phyloP scores from a whole-genome alignment of 2,113 vertebrate genomes.

The Coturnix japonica region DNA sequence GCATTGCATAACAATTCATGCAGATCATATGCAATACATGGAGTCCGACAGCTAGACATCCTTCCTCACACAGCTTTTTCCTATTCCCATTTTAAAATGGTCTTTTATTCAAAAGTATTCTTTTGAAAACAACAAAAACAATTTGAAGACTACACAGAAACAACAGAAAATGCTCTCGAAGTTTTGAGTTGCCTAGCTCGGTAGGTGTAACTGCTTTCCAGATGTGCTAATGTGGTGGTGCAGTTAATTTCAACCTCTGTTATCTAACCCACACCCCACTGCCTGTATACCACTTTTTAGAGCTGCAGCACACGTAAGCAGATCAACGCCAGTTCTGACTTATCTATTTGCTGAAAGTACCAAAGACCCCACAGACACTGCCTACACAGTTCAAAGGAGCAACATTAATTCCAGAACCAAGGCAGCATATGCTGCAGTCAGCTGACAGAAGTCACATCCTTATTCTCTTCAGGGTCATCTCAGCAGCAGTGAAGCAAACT shows the following conservation, averaged over 20 bases:
- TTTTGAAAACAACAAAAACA: neutral
- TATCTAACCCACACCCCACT: neutral
- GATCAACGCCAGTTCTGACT: neutral
- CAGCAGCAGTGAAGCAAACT: neutral
- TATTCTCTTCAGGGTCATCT: neutral
- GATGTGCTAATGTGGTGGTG: fast-evolving
- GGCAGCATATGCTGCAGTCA: neutral
- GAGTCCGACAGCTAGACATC: neutral
- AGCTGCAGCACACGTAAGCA: neutral
- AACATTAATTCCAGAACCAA: neutral
- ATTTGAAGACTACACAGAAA: neutral
- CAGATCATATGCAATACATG: neutral
- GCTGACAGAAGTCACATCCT: neutral
- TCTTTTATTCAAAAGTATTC: neutral
- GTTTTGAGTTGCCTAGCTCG: neutral
- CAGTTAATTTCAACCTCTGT: neutral
- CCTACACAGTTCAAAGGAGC: neutral
- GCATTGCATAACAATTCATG: neutral
- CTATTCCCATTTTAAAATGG: neutral
- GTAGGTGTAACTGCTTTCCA: neutral
- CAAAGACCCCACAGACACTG: neutral
- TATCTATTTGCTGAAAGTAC: neutral
- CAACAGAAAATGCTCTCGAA: neutral
- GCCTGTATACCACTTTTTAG: neutral
- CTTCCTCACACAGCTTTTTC: neutral